Evolutionary conservation across 2,797 vertebrate genomes (phyloP).

Genomic region (Thaleichthys pacificus): DNA sequence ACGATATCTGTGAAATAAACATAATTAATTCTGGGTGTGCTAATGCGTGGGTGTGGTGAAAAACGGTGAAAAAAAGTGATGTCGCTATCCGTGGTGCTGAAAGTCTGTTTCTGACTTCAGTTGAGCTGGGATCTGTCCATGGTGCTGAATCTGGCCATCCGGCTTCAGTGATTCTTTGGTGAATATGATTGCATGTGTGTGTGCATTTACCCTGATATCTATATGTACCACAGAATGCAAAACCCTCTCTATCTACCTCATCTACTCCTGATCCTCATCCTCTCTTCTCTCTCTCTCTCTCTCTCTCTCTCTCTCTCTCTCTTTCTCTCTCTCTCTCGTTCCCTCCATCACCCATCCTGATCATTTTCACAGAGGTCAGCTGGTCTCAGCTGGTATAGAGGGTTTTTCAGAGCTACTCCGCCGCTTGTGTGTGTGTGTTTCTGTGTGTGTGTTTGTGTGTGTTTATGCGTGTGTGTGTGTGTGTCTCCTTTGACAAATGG

Average conservation of each 20-base stretch:
- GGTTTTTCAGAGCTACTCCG: slow-evolving; percentile 41
- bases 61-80: neutral
- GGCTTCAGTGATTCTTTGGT: neutral
- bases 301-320: too few relatives aligned
- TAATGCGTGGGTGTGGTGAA: too few relatives aligned
- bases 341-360: slow-evolving; percentile 47
- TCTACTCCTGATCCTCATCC: slow-evolving; percentile 20
- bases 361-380: slow-evolving; percentile 61
- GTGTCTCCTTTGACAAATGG: slow-evolving; percentile 29
- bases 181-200: neutral
- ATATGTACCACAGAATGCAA: slow-evolving; percentile 53
- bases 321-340: neutral
- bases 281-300: slow-evolving; percentile 13
- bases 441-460: slow-evolving; percentile 8
- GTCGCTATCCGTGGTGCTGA: slow-evolving; percentile 24
- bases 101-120: neutral
- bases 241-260: slow-evolving; percentile 39
- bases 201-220: neutral
- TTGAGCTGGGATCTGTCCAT: slow-evolving; percentile 4
- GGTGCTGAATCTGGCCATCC: slow-evolving; percentile 20
- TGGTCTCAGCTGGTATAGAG: slow-evolving; percentile 54
- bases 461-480: slow-evolving; percentile 14
- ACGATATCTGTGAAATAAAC: too few relatives aligned
- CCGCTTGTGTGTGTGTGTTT: slow-evolving; percentile 28
- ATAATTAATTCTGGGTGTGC: too few relatives aligned